A percentile compares a stretch with the other conserved stretches of the same genome.
Conservation (phyloP, 2,888 invertebrate species). For the Adelognathus sp. region DNA sequence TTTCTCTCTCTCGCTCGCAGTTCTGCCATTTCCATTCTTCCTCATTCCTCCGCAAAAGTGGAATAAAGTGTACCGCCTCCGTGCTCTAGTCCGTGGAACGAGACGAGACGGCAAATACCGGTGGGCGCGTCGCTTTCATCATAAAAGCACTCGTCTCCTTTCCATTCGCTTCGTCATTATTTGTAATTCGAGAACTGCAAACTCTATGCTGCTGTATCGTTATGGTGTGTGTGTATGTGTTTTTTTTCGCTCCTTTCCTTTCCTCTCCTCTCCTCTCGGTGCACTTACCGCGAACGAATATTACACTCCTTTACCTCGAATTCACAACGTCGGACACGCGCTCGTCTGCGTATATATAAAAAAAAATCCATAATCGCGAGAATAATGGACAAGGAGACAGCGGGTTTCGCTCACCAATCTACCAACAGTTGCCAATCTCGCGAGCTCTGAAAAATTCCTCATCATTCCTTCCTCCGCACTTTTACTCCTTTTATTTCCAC, state of each 20-base stretch:
- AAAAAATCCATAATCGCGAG: conserved; percentile 32
- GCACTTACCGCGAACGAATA: neutral
- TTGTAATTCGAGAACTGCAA: conserved; percentile 18
- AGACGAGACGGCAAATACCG: conserved; percentile 3
- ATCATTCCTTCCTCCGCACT: neutral
- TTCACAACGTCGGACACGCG: conserved; percentile 11
- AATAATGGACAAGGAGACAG: conserved; percentile 14
- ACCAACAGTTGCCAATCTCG: conserved; percentile 42
- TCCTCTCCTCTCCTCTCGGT: neutral
- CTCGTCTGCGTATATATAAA: conserved; percentile 9
- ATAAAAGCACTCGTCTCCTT: neutral
- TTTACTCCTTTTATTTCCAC: neutral
- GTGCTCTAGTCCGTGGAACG: neutral
- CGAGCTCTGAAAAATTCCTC: conserved; percentile 3
- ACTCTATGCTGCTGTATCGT: neutral
- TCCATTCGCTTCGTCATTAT: conserved; percentile 5
- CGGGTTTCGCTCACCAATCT: conserved; percentile 29
- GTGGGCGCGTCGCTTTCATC: neutral
- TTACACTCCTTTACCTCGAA: conserved; percentile 1
- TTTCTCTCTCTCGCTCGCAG: neutral
- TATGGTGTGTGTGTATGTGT: too few species aligned
- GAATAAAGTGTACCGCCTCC: too few species aligned
- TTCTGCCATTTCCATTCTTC: conserved; percentile 21
- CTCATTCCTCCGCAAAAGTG: neutral
- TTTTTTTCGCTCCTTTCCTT: neutral